phyloP scores from a whole-genome alignment of 2,113 vertebrate genomes.

The Amphiprion percula region DNA sequence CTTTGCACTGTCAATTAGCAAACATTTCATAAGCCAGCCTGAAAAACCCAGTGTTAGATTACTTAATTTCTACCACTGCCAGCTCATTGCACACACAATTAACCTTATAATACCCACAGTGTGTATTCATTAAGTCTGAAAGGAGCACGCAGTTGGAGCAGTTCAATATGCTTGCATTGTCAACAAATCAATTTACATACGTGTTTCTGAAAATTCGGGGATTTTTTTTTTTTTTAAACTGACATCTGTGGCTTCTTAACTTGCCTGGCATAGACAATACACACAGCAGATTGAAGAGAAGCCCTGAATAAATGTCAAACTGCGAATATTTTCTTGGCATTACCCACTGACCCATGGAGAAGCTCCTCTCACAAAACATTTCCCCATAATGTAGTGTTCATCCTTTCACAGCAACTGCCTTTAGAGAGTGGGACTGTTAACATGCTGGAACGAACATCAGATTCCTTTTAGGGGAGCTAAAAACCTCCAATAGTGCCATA shows the following conservation, averaged over 20 bases:
- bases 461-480: slow-evolving; percentile 75
- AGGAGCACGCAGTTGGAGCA: background rate
- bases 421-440: slow-evolving; percentile 58
- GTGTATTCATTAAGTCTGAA: slow-evolving; percentile 24
- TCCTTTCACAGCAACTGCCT: slow-evolving; percentile 49
- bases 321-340: slow-evolving; percentile 54
- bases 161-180: slow-evolving; percentile 6
- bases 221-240: background rate
- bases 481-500: slow-evolving; percentile 47
- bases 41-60: slow-evolving; percentile 53
- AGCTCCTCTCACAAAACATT: slow-evolving; percentile 60
- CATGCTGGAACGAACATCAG: slow-evolving; percentile 71
- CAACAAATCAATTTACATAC: slow-evolving; percentile 5
- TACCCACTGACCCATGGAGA: slow-evolving; percentile 69
- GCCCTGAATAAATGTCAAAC: slow-evolving; percentile 58
- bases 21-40: slow-evolving; percentile 55
- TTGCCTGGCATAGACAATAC: slow-evolving; percentile 1
- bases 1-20: slow-evolving; percentile 70
- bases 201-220: background rate
- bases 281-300: slow-evolving; percentile 38
- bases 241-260: slow-evolving; percentile 16
- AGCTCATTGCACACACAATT: slow-evolving; percentile 38
- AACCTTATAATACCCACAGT: slow-evolving; percentile 25
- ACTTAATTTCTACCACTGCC: slow-evolving; percentile 31
- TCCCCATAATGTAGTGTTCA: slow-evolving; percentile 56